Evolutionary conservation across 2,113 vertebrate species (phyloP), one percentile per base, ranked within the genome.

Genomic region (Romanogobio albipinnatus): DNA sequence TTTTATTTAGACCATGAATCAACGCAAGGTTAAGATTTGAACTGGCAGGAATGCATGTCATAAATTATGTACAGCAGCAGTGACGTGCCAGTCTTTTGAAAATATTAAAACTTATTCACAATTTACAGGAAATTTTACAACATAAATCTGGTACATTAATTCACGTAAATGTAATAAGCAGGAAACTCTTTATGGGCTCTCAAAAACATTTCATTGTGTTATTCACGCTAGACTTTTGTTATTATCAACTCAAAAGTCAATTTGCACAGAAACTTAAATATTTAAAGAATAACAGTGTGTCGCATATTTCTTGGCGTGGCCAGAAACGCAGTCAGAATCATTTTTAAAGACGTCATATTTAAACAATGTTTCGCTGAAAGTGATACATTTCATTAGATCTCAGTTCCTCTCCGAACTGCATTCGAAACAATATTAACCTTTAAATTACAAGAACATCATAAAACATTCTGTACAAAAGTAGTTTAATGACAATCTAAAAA

Each of bases 81-180:
- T 94, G 92, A 92, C 90, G 92, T 94, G 88, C 90, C 93, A 94
- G 94, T 84, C 90, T 93, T 96, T 62, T 95, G 93, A 96, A 29
- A 96, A 96, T 97, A 94, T 94, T 94, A 96, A 97, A 97, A 97
- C 86, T 92, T 95, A 96, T 95, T 96, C 96, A 98, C 96, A 97
- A 96, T 98, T 96, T 98, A 99, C 97, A 99, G 93, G 94, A 96
- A 97, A 97, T 95, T 45, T 96, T 96, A 96, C 95, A 95, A 96
- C 96, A 96, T 91, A 87, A 92, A 87, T 74, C 88, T 89, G 90
- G 88, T 90, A 93, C 93, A 95, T 89, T 89, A 89, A 88, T 86
- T 88, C 94, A 93, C 94, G 93, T 92, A 93, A 87, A 87, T 87
- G 89, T 91, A 87, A 91, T 89, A 93, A 88, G 89, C 87, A 91